Percentiles rank a stretch among this genome's conserved stretches.
Evolutionary conservation across 92 coral and sea anemone genomes (phyloP).

Genomic region (Chrysogorgia sp.): DNA sequence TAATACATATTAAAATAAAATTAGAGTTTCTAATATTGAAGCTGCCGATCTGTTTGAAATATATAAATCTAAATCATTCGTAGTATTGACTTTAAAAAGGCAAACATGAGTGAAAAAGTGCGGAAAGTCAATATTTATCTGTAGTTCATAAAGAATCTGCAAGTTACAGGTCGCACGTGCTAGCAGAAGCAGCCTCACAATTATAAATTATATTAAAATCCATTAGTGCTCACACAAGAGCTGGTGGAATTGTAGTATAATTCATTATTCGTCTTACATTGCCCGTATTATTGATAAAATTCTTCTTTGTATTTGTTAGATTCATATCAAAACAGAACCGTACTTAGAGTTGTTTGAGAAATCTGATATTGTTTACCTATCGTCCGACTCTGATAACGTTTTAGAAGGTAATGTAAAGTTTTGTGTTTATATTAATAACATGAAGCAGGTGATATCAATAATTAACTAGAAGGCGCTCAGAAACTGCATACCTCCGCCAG

Average conservation of each 20-base stretch:
- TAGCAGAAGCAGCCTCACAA: no score
- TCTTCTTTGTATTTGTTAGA: neutral
- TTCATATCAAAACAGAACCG: conserved; percentile 66
- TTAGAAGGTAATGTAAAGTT: conserved; percentile 35
- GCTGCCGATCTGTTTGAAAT: no score
- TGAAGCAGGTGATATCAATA: neutral
- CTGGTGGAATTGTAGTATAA: neutral
- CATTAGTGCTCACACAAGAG: neutral
- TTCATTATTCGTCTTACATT: neutral
- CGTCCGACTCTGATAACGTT: conserved; percentile 89
- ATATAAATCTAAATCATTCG: no score
- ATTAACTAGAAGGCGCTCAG: neutral
- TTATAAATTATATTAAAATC: no score
- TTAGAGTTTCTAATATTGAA: no score
- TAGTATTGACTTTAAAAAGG: no score
- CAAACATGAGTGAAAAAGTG: no score
- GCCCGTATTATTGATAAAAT: neutral
- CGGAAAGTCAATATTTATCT: no score
- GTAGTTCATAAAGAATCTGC: no score
- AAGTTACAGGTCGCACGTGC: no score
- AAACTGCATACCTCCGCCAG: no score
- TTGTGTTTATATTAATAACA: neutral
- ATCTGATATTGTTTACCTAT: conserved; percentile 77
- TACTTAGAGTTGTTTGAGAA: conserved; percentile 71
- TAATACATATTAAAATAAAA: no score